phyloP scores from a whole-genome alignment of 92 coral and sea anemone genomes.

The Phenganax stokvisi region DNA sequence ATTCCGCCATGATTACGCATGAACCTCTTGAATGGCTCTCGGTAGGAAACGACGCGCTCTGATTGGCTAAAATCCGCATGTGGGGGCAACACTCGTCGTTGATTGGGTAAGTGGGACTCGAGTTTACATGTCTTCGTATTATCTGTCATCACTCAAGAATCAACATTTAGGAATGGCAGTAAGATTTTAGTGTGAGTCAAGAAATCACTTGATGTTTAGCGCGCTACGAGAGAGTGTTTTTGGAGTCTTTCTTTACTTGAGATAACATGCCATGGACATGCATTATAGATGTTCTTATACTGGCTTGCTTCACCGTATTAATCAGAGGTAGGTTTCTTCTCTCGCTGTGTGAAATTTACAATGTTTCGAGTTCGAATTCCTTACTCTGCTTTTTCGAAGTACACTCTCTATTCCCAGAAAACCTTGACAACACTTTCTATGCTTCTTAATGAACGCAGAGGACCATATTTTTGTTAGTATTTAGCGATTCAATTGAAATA shows the following conservation, averaged over 20 bases:
- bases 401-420: not conserved
- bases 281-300: not conserved
- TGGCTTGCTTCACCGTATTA: not conserved
- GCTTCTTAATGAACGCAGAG: not conserved
- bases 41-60: constrained; percentile 11
- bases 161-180: constrained; percentile 26
- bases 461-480: not conserved
- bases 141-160: constrained; percentile 24
- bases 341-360: constrained; percentile 18
- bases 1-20: constrained; percentile 20
- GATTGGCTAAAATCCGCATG: constrained; percentile 2
- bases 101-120: not conserved
- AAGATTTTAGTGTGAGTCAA: constrained; percentile 13
- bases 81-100: not conserved
- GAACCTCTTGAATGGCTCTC: constrained; percentile 23
- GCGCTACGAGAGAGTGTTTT: constrained; percentile 1
- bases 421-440: not conserved
- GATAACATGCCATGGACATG: constrained; percentile 21
- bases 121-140: constrained; percentile 24
- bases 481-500: not conserved
- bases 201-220: constrained; percentile 2
- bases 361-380: constrained; percentile 18
- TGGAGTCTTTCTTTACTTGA: not conserved
- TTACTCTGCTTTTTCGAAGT: not conserved
- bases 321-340: constrained; percentile 6